Conservation (phyloP, 2,888 invertebrate species). For the Synanthedon myopaeformis region DNA sequence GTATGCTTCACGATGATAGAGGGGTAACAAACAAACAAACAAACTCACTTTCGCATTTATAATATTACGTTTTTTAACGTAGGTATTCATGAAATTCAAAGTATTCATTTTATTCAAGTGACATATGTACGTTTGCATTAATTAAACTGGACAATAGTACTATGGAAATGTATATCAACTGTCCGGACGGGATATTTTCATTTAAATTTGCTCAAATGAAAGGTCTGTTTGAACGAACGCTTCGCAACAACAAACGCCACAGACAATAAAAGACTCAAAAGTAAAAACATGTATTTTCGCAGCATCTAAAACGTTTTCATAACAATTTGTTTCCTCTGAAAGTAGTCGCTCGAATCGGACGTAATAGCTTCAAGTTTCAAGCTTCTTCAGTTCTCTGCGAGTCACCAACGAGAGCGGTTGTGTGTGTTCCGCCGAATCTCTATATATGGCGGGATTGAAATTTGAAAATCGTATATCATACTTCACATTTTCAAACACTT, state of each 20-base stretch:
- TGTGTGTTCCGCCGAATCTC: not conserved
- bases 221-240: conserved; percentile 12
- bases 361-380: not conserved
- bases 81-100: no score
- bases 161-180: conserved; percentile 18
- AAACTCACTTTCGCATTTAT: no score
- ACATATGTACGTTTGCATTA: no score
- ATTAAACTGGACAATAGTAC: no score
- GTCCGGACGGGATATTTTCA: conserved; percentile 27
- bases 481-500: conserved; percentile 1
- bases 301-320: conserved; percentile 13
- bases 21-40: no score
- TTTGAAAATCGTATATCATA: conserved; percentile 5
- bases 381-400: conserved; percentile 20
- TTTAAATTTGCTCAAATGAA: conserved; percentile 36
- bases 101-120: no score
- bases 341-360: not conserved
- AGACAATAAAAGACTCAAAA: conserved; percentile 16
- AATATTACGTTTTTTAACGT: no score
- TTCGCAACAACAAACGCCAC: conserved; percentile 10
- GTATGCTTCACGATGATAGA: no score
- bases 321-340: not conserved
- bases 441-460: conserved; percentile 4
- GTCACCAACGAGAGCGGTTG: conserved; percentile 17
- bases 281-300: conserved; percentile 6